phyloP scores from a whole-genome alignment of 2,888 invertebrate genomes.

The Drosophila peninsularis region DNA sequence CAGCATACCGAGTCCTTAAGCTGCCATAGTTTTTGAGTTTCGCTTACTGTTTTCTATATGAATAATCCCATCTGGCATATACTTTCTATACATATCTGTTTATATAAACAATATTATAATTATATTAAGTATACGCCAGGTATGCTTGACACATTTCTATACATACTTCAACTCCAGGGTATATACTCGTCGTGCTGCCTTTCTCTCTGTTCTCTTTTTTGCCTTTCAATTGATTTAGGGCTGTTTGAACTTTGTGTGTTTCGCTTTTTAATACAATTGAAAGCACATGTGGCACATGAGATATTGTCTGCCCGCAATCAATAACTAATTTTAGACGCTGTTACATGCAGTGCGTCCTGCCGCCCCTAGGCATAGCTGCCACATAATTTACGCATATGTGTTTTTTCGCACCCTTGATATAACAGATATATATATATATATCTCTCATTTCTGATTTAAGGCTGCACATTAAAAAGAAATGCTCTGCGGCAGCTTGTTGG shows the following conservation, averaged over 20 bases:
- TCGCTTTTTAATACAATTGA: constrained; percentile 31
- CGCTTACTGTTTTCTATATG: too few relatives aligned
- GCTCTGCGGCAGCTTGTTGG: constrained; percentile 46
- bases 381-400: constrained; percentile 21
- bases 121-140: not conserved
- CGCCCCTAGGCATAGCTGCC: not conserved
- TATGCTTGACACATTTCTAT: not conserved
- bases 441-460: constrained; percentile 59
- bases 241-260: constrained; percentile 10
- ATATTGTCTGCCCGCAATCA: constrained; percentile 44
- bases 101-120: too few relatives aligned
- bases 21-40: too few relatives aligned
- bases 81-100: not conserved
- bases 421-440: constrained; percentile 5
- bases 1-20: too few relatives aligned
- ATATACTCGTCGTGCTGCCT: not conserved
- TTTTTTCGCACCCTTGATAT: constrained; percentile 45
- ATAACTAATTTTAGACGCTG: constrained; percentile 55
- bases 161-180: not conserved
- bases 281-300: constrained; percentile 49
- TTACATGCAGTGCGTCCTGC: constrained; percentile 12
- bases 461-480: constrained; percentile 63
- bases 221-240: constrained; percentile 23
- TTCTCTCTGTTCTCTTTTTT: not conserved
- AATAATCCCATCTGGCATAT: not conserved